Percentiles rank a stretch among this genome's conserved stretches.
Conservation (phyloP, 2,888 invertebrate species). For the Archaeoteleia sp. region DNA sequence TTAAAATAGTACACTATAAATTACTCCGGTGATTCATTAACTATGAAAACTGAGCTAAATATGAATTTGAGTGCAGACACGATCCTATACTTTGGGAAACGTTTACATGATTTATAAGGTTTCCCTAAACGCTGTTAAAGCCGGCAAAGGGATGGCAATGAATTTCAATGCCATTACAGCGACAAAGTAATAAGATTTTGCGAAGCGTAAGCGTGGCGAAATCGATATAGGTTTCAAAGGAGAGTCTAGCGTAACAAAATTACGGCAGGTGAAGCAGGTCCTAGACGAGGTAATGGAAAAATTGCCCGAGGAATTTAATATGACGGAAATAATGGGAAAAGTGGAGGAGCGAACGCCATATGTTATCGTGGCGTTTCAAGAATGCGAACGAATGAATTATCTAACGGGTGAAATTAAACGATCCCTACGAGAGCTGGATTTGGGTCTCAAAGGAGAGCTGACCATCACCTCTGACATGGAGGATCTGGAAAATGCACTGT, state of each 20-base stretch:
- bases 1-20: too few species aligned
- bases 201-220: constrained; percentile 6
- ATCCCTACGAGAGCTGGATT: constrained; percentile 88
- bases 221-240: constrained; percentile 19
- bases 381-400: constrained; percentile 95
- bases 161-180: constrained; percentile 7
- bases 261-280: constrained; percentile 89
- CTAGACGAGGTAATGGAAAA: constrained; percentile 81
- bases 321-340: constrained; percentile 88
- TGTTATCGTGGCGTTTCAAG: constrained; percentile 93
- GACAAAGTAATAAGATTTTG: constrained; percentile 21
- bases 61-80: background rate
- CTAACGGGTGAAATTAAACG: constrained; percentile 88
- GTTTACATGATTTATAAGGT: constrained; percentile 6
- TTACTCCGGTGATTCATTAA: too few species aligned
- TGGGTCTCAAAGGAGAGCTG: constrained; percentile 95
- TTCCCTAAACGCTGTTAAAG: background rate
- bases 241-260: constrained; percentile 12
- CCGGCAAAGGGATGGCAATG: constrained; percentile 6
- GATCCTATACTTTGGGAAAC: background rate
- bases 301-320: constrained; percentile 91
- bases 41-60: too few species aligned
- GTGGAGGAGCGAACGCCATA: constrained; percentile 92
- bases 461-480: constrained; percentile 97
- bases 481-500: constrained; percentile 87